A percentile compares a stretch with the other conserved stretches of the same genome.
phyloP scores from a whole-genome alignment of 2,113 vertebrate genomes.

The Willisornis vidua region DNA sequence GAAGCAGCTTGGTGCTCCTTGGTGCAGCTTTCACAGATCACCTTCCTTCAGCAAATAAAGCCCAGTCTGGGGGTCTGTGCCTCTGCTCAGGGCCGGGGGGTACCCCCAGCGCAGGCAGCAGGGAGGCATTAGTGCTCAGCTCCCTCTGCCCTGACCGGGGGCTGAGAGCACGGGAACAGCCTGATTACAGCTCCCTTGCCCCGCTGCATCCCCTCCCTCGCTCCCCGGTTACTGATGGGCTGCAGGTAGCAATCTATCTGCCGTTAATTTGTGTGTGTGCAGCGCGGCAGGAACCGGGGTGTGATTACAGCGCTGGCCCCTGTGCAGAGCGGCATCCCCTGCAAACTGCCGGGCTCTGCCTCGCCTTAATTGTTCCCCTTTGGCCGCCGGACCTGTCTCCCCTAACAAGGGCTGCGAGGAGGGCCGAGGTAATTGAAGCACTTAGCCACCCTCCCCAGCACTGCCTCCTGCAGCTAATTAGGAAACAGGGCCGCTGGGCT shows the following conservation, averaged over 20 bases:
- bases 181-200: background rate
- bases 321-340: background rate
- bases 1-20: background rate
- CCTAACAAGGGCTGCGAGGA: conserved; percentile 62
- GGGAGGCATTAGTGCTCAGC: background rate
- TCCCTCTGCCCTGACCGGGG: background rate
- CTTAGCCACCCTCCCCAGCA: conserved; percentile 64
- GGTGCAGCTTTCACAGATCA: background rate
- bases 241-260: conserved; percentile 34
- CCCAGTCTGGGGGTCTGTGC: background rate
- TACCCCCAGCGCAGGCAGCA: background rate
- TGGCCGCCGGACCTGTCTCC: conserved; percentile 61
- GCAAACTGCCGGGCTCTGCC: conserved; percentile 34
- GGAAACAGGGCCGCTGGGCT: conserved; percentile 69
- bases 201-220: background rate
- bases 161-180: background rate
- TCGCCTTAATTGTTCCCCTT: conserved; percentile 73
- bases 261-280: background rate
- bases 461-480: conserved; percentile 73
- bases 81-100: background rate
- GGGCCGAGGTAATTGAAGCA: conserved; percentile 65
- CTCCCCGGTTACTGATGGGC: background rate
- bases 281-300: conserved; percentile 34
- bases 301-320: conserved; percentile 24
- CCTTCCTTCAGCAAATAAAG: background rate